Evolutionary conservation across 2,888 invertebrate genomes (phyloP).

Genomic region (Synanthedon tipuliformis): DNA sequence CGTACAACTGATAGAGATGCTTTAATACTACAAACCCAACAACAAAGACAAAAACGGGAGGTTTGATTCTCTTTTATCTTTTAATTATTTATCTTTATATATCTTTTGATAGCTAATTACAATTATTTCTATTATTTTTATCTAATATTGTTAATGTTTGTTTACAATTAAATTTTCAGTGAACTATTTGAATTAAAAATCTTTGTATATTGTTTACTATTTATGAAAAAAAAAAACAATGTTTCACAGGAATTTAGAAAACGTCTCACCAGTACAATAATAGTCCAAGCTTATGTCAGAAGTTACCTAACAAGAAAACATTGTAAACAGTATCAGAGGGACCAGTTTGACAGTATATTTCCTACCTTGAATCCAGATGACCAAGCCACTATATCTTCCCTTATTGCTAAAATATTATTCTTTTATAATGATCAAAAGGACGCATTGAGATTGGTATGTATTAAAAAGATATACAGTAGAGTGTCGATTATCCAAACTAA

Average conservation of each 20-base stretch:
- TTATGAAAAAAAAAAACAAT: not conserved
- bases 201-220: not conserved
- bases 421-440: slow-evolving; percentile 80
- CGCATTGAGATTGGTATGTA: slow-evolving; percentile 57
- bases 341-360: slow-evolving; percentile 76
- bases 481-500: too few relatives aligned
- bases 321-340: slow-evolving; percentile 74
- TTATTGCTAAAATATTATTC: slow-evolving; percentile 78
- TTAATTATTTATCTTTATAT: not conserved
- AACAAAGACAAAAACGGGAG: slow-evolving; percentile 89
- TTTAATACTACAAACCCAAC: slow-evolving; percentile 83
- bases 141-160: too few relatives aligned
- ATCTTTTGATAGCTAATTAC: not conserved
- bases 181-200: not conserved
- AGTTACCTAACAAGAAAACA: slow-evolving; percentile 79
- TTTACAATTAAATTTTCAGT: not conserved
- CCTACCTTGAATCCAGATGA: slow-evolving; percentile 54
- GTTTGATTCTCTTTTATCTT: slow-evolving; percentile 40
- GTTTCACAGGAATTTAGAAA: slow-evolving; percentile 74
- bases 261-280: slow-evolving; percentile 79
- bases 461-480: not conserved
- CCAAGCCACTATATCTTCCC: slow-evolving; percentile 58
- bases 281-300: slow-evolving; percentile 84
- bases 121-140: not conserved
- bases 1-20: slow-evolving; percentile 76